Percentiles rank a stretch among this genome's conserved stretches.
phyloP scores from a whole-genome alignment of 2,888 invertebrate species.

The Pyralis farinalis region DNA sequence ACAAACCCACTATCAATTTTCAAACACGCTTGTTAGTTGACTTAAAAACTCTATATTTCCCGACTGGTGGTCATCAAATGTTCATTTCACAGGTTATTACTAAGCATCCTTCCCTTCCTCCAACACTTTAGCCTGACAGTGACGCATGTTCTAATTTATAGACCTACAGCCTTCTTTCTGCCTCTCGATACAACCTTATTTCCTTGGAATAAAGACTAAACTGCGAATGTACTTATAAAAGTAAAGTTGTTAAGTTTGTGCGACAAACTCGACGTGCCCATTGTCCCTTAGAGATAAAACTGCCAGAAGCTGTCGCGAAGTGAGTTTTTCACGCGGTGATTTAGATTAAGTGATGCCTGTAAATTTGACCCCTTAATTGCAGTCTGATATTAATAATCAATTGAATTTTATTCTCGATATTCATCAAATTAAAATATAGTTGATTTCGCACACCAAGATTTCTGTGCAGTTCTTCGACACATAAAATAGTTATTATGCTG shows the following conservation, averaged over 20 bases:
- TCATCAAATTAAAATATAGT: no score
- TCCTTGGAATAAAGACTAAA: slow-evolving; percentile 35
- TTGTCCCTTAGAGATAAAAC: slow-evolving; percentile 65
- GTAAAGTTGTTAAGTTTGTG: slow-evolving; percentile 33
- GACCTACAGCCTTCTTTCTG: slow-evolving; percentile 36
- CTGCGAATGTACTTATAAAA: slow-evolving; percentile 1
- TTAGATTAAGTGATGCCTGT: slow-evolving; percentile 33
- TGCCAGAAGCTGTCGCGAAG: slow-evolving; percentile 42
- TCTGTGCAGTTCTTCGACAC: no score
- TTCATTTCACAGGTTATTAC: slow-evolving; percentile 71
- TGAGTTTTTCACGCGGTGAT: slow-evolving; percentile 47
- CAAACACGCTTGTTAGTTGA: slow-evolving; percentile 5
- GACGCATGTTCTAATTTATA: slow-evolving; percentile 71
- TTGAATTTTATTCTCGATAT: no score
- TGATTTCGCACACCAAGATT: no score
- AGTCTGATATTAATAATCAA: no score
- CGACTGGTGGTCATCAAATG: slow-evolving; percentile 56
- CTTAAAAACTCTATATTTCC: slow-evolving; percentile 32
- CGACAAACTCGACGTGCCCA: slow-evolving; percentile 45
- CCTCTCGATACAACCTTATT: slow-evolving; percentile 26
- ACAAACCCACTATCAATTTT: neutral
- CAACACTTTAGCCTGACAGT: slow-evolving; percentile 51
- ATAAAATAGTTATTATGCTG: no score
- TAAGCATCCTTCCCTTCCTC: slow-evolving; percentile 48
- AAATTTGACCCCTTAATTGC: no score